Evolutionary conservation across 2,888 invertebrate species (phyloP), one percentile per base, ranked within the genome.

Genomic region (Orchesella flavescens): DNA sequence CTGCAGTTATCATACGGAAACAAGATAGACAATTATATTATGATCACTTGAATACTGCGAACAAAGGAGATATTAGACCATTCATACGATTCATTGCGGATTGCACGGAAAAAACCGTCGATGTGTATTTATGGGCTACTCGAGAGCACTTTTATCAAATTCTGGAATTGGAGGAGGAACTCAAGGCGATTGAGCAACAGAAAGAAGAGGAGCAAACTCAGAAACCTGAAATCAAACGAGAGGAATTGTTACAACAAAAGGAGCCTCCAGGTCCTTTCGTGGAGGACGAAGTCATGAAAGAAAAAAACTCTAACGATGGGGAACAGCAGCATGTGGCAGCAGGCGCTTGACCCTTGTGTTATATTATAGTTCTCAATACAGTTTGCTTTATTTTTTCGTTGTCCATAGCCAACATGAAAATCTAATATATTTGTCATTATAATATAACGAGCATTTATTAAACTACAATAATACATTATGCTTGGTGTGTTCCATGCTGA

Each of bases 21-120:
- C 95, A 97, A 86, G 92, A 93, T 83, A 89, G 92, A 88, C 94
- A 95, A 89, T 87, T 89, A 44, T 92, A 92, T 89, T 93, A 92
- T 89, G 90, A 91, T 71, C 86, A 86, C 65, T 91, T 99, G 44
- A 95, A 97, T 90, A 92, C 95, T 10, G 98, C 97, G 0, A 98
- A 99, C 89, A 94, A 95, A 88, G 99, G 99, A 0, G 98, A 99
- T 90, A 94, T 98, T 4, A 92, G 98, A 66, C 98, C 98, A 0
- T 99, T 99, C 91, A 94, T 98, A 0, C 93, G 99, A 86, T 99
- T 99, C 90, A 97, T 99, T 88, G 97, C 97, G 0, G 95, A 96
- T 89, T 96, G 96, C 89, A 96, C 97, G 0, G 97, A 97, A 89
- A 93, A 94, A 87, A 97, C 96, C 0, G 90, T 97, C 44, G 96